These are phyloP conservation scores for Phanerotoma sp. DNA, from an alignment of 2,888 invertebrate species.

Conservation along the genomic window DNA sequence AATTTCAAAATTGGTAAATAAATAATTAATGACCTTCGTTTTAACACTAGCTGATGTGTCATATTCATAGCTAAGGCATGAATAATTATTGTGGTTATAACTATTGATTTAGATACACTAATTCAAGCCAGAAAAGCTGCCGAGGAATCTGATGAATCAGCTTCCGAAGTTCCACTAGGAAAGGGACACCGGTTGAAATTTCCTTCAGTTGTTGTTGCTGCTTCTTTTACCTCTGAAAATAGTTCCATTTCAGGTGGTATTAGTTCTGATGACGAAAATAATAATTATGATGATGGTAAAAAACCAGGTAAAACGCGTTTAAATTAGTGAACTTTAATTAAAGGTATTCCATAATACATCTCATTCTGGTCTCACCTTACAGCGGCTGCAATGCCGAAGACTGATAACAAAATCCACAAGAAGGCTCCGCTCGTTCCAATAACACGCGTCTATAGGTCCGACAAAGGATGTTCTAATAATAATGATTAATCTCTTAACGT, in stretches of 20 bases:
- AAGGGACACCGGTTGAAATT: background rate
- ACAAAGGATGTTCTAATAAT: too few relatives aligned
- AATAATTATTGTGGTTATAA: background rate
- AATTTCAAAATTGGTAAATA: too few relatives aligned
- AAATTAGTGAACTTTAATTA: background rate
- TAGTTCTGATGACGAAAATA: background rate
- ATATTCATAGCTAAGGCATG: too few relatives aligned
- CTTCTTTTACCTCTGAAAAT: background rate
- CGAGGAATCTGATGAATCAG: background rate
- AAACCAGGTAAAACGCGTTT: background rate
- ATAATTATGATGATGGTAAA: background rate
- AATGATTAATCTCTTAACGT: too few relatives aligned
- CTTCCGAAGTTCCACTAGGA: background rate
- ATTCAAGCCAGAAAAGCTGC: background rate
- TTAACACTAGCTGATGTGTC: too few relatives aligned
- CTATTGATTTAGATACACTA: background rate
- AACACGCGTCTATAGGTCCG: too few relatives aligned
- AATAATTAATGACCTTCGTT: too few relatives aligned
- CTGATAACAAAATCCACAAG: too few relatives aligned
- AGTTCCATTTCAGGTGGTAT: too few relatives aligned
- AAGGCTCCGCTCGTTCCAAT: too few relatives aligned
- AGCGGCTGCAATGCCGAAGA: background rate
- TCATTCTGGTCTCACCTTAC: background rate
- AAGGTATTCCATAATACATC: background rate
- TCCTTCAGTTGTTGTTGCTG: background rate